Percentiles rank a stretch among this genome's conserved stretches.
Evolutionary conservation across 2,797 vertebrate species (phyloP).

Genomic region (Glossophaga mutica): DNA sequence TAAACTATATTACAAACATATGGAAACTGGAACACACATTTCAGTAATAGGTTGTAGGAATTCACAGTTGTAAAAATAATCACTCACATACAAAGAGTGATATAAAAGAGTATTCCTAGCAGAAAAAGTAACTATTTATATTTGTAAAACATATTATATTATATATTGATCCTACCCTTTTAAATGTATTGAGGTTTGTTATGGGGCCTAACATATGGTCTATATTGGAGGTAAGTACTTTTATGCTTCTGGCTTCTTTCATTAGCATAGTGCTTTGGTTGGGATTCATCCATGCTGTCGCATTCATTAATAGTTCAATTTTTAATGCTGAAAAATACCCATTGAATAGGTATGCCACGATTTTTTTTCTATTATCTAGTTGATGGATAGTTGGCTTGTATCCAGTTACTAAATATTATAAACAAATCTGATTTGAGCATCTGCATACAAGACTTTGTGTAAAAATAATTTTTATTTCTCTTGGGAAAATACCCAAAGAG

Average conservation of each 20-base stretch:
- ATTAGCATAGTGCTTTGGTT: background rate
- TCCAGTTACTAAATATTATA: background rate
- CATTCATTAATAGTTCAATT: background rate
- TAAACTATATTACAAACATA: conserved; percentile 38
- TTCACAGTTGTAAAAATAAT: conserved; percentile 6
- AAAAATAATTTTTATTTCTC: conserved; percentile 6
- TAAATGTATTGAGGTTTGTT: background rate
- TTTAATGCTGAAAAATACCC: background rate
- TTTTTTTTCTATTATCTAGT: background rate
- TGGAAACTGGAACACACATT: background rate
- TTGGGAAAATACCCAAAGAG: background rate
- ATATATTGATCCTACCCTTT: background rate
- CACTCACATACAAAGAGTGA: background rate
- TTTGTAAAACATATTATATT: background rate
- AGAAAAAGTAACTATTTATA: conserved; percentile 2
- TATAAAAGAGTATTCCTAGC: background rate
- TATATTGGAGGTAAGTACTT: background rate
- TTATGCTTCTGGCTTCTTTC: background rate
- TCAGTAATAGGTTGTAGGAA: conserved; percentile 28
- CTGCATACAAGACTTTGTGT: background rate
- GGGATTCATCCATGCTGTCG: background rate
- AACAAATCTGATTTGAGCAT: background rate
- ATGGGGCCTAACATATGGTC: background rate
- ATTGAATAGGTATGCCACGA: background rate
- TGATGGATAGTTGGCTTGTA: background rate